A percentile compares a stretch with the other conserved stretches of the same genome.
Conservation (phyloP, 2,113 vertebrate species). For the Balaenoptera acutorostrata region DNA sequence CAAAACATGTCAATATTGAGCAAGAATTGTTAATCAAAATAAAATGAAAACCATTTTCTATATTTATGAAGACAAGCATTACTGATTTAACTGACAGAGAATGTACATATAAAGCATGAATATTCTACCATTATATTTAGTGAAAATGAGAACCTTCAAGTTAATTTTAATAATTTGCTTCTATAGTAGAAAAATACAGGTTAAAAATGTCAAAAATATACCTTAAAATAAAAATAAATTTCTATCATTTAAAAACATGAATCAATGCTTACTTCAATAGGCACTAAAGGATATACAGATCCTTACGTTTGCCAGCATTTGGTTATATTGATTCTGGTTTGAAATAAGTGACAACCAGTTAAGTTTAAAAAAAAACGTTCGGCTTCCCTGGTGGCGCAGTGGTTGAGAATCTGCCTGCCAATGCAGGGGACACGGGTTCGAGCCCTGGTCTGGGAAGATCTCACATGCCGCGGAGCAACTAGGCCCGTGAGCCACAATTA, state of each 20-base stretch:
- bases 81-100: neutral
- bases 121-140: neutral
- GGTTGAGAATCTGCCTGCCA: too few relatives aligned
- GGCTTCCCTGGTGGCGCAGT: too few relatives aligned
- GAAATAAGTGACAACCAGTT: neutral
- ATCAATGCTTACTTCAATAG: neutral
- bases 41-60: neutral
- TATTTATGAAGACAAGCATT: neutral
- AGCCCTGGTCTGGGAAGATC: too few relatives aligned
- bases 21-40: neutral
- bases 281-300: neutral
- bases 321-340: neutral
- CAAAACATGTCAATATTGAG: neutral
- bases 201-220: neutral
- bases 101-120: neutral
- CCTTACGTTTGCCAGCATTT: neutral
- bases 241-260: neutral
- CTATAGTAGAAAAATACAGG: neutral
- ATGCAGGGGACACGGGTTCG: too few relatives aligned
- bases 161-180: neutral
- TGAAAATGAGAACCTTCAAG: neutral
- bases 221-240: neutral
- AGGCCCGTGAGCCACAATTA: too few relatives aligned
- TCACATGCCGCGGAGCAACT: too few relatives aligned
- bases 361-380: neutral